Conservation (phyloP, 2,113 vertebrate genomes). For the Pimephales promelas region DNA sequence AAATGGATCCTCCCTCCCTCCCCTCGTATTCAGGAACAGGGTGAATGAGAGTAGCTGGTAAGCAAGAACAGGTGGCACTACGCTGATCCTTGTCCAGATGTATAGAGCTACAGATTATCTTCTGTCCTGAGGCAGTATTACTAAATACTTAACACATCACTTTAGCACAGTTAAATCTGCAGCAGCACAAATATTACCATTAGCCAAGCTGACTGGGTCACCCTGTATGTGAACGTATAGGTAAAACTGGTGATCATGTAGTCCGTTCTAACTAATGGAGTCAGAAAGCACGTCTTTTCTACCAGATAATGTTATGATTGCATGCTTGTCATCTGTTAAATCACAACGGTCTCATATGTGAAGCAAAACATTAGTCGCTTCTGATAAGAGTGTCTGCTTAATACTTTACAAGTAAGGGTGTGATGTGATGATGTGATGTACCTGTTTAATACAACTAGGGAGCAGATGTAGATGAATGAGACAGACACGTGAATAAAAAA, state of each 20-base stretch:
- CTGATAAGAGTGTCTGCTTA: neutral
- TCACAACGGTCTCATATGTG: neutral
- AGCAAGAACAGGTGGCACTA: slow-evolving; percentile 59
- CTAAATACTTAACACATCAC: slow-evolving; percentile 58
- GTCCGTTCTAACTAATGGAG: neutral
- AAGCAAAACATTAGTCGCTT: neutral
- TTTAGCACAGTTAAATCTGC: slow-evolving; percentile 25
- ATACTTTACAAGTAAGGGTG: neutral
- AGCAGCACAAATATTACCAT: slow-evolving; percentile 40
- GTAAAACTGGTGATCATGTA: slow-evolving; percentile 50
- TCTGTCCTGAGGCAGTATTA: slow-evolving; percentile 51
- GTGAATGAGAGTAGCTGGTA: slow-evolving; percentile 42
- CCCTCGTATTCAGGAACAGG: slow-evolving; percentile 55
- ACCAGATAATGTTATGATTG: too few relatives aligned
- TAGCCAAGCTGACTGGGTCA: slow-evolving; percentile 30
- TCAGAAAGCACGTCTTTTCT: neutral
- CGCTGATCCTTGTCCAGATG: slow-evolving; percentile 65
- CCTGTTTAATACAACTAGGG: neutral
- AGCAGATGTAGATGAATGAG: slow-evolving; percentile 46
- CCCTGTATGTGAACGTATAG: neutral
- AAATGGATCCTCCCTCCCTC: slow-evolving; percentile 58
- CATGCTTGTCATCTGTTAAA: neutral
- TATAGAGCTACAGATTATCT: slow-evolving; percentile 66
- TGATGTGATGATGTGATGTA: neutral
- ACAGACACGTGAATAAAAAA: slow-evolving; percentile 63